Base-by-base conservation (phyloP, 2,888 invertebrate genomes). In the Leucophenga montana region DNA sequence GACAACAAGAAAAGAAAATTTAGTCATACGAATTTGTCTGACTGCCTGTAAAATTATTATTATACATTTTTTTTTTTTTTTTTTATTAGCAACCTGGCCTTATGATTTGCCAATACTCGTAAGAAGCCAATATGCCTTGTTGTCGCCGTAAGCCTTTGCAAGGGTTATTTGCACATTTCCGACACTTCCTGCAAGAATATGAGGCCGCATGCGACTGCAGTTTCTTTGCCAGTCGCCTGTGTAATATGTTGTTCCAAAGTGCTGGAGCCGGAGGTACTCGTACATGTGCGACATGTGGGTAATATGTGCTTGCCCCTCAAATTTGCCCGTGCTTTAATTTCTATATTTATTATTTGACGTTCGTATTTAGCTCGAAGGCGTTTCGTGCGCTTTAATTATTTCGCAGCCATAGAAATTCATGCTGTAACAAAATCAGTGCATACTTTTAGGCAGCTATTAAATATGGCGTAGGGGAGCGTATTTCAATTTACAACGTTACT, bases 1-100 rank as follows among this genome's bases (percentile, higher is more conserved):
- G 67, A 46, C 67, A 67, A 66, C 1, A 39, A 11, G 8, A 39
- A 68, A 57, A 67, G 57, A 67, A 67, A 57, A 68, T 68, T 68
- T 68, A 61, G 61, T 68, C 53, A 31, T 53, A 66, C 53, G 53
- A 39, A 68, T 68, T 48, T 61, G 66, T 54, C 53, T 56, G 56
- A 18, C 6, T 61, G 66, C 33, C 53, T 56, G 56, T 56, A 13
- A 50, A 50, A 50, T 50, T 50, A 50, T 50, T 50, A 50, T 50
- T 50, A n/a, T 39, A 39, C 11, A 39, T 39, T 39, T 39, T 39
- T 39, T 39, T 39, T 33, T 8, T 33, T 8, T 33, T 33, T 33
- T 33, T 33, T 33, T 39, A 1, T 39, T 5, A 39, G 39, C 1
- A 39, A 39, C 39, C 39, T 39, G 39, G 39, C 39, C 39, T 39